Percentiles rank a stretch among this genome's conserved stretches.
These are phyloP conservation scores for Oppia nitens DNA, from an alignment of 1,140 invertebrate species.

Conservation along the genomic window DNA sequence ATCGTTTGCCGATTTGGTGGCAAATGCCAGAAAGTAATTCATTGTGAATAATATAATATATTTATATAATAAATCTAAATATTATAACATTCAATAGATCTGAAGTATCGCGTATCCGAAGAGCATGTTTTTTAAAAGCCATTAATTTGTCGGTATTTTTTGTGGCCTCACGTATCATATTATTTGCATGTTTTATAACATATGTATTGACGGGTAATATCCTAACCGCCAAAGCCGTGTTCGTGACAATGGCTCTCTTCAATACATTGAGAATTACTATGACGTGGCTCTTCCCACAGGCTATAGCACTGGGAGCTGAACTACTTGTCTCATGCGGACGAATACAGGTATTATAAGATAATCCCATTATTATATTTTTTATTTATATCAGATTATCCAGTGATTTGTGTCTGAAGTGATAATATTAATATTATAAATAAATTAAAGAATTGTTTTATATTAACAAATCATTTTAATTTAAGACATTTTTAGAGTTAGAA, in stretches of 20 bases:
- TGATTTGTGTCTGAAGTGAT: neutral
- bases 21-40: constrained; percentile 33
- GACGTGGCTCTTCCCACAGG: constrained; percentile 51
- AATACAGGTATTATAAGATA: constrained; percentile 25
- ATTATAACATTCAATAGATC: constrained; percentile 25
- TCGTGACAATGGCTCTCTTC: constrained; percentile 50
- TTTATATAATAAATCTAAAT: neutral
- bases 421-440: neutral
- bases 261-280: constrained; percentile 45
- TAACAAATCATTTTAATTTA: neutral
- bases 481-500: neutral
- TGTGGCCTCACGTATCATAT: constrained; percentile 42
- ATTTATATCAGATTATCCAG: constrained; percentile 3
- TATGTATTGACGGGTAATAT: constrained; percentile 42
- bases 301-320: constrained; percentile 36
- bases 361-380: too few species aligned
- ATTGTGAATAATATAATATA: neutral
- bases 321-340: constrained; percentile 45
- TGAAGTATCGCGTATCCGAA: constrained; percentile 49
- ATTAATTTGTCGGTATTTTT: constrained; percentile 38
- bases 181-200: constrained; percentile 53
- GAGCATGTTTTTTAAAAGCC: constrained; percentile 46
- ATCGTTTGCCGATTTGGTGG: constrained; percentile 47
- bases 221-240: constrained; percentile 56
- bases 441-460: neutral